phyloP scores from a whole-genome alignment of 2,888 invertebrate species.

The Hecatera dysodea region DNA sequence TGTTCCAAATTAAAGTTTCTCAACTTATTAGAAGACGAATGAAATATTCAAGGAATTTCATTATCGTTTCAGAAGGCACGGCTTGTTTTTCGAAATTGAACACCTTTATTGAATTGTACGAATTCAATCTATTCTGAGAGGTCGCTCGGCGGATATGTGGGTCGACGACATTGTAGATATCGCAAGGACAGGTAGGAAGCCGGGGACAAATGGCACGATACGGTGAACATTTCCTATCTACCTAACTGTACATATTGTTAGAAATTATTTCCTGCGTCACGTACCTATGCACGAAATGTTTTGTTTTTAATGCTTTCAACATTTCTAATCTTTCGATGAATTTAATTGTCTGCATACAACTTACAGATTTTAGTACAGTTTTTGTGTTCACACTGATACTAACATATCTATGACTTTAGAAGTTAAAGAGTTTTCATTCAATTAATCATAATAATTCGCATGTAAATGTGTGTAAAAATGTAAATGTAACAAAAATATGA shows the following conservation, averaged over 20 bases:
- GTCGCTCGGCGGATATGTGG: constrained; percentile 63
- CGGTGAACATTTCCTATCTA: constrained; percentile 55
- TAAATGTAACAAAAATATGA: constrained; percentile 43
- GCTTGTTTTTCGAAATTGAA: constrained; percentile 65
- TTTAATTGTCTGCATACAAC: background rate
- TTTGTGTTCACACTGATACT: background rate
- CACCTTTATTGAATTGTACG: constrained; percentile 67
- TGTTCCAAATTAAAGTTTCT: constrained; percentile 71
- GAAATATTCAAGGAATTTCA: constrained; percentile 61
- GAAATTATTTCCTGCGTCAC: constrained; percentile 43
- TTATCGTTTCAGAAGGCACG: constrained; percentile 34
- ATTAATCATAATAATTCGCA: constrained; percentile 40
- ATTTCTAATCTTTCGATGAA: constrained; percentile 13
- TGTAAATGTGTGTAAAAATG: constrained; percentile 24
- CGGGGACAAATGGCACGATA: constrained; percentile 58
- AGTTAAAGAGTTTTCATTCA: constrained; percentile 5
- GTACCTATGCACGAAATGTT: constrained; percentile 31
- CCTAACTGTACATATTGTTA: constrained; percentile 48
- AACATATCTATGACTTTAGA: background rate
- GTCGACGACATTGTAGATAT: constrained; percentile 66
- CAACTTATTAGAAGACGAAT: constrained; percentile 60
- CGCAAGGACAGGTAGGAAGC: constrained; percentile 61
- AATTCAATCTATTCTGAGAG: constrained; percentile 67
- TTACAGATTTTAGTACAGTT: background rate
- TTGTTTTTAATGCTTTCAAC: constrained; percentile 19